phyloP scores from a whole-genome alignment of 2,888 invertebrate species.

The Dolichopus griseipennis region DNA sequence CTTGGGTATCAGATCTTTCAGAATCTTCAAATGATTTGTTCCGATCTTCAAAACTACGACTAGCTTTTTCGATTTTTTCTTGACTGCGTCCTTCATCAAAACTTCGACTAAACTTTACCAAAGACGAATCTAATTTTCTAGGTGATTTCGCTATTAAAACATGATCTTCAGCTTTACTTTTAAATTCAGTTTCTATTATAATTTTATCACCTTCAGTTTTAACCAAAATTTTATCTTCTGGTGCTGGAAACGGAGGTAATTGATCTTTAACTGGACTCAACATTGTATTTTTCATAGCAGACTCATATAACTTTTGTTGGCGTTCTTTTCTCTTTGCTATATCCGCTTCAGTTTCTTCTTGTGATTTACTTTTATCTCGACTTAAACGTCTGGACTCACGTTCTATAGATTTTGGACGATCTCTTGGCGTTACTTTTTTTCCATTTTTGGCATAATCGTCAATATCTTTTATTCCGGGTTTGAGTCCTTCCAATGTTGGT shows the following conservation, averaged over 20 bases:
- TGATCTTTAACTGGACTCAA: conserved; percentile 66
- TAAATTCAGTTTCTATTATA: conserved; percentile 63
- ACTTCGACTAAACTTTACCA: conserved; percentile 53
- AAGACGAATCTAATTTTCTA: conserved; percentile 56
- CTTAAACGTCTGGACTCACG: conserved; percentile 44
- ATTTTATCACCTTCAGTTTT: conserved; percentile 62
- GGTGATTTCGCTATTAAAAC: conserved; percentile 68
- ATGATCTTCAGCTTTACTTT: conserved; percentile 65
- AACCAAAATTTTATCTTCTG: conserved; percentile 64
- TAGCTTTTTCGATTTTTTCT: conserved; percentile 49
- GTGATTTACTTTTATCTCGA: conserved; percentile 58
- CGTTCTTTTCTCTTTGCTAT: conserved; percentile 61
- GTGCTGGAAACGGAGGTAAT: conserved; percentile 60
- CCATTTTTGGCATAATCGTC: conserved; percentile 19
- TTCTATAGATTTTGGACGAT: conserved; percentile 61
- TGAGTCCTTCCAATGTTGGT: conserved; percentile 45
- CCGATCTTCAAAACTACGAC: conserved; percentile 56
- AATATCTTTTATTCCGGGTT: conserved; percentile 26
- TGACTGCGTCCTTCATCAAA: conserved; percentile 54
- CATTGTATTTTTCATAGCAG: conserved; percentile 63
- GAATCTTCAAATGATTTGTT: conserved; percentile 55
- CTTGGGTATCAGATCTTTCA: conserved; percentile 47
- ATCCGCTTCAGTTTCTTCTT: conserved; percentile 64
- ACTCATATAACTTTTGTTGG: conserved; percentile 66
- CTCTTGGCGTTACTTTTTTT: conserved; percentile 52